A percentile compares a stretch with the other conserved stretches of the same genome.
These are phyloP conservation scores for Pangasius macronema DNA, from an alignment of 2,797 vertebrate genomes.

Conservation along the genomic window DNA sequence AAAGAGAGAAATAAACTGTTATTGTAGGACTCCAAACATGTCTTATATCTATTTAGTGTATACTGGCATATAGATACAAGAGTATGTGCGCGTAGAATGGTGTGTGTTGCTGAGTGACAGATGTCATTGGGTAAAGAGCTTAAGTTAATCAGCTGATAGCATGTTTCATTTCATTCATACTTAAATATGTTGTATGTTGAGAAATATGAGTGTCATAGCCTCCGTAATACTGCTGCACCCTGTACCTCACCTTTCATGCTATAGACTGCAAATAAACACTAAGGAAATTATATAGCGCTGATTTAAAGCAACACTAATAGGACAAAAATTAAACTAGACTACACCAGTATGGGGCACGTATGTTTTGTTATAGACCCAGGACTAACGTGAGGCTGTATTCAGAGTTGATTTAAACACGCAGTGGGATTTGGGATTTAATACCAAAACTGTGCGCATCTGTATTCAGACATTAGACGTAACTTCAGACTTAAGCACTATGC, in stretches of 20 bases:
- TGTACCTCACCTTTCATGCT: neutral
- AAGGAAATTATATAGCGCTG: neutral
- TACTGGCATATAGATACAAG: neutral
- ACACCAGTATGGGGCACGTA: neutral
- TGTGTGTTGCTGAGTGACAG: neutral
- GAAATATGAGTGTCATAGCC: neutral
- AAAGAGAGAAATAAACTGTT: constrained; percentile 35
- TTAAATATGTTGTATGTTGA: neutral
- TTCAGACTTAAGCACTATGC: neutral
- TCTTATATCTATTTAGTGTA: neutral
- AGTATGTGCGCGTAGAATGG: neutral
- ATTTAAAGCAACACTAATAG: neutral
- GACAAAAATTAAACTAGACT: neutral
- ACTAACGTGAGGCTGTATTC: neutral
- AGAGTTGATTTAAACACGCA: neutral
- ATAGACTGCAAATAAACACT: neutral
- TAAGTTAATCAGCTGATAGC: neutral
- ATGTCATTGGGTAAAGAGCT: neutral
- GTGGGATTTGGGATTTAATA: neutral
- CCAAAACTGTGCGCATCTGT: neutral
- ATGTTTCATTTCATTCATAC: neutral
- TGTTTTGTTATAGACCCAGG: neutral
- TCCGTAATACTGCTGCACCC: neutral
- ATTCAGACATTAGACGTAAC: neutral
- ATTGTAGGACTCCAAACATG: constrained; percentile 1